These are phyloP conservation scores for Ovis canadensis DNA, from an alignment of 2,113 vertebrate species.

Conservation along the genomic window DNA sequence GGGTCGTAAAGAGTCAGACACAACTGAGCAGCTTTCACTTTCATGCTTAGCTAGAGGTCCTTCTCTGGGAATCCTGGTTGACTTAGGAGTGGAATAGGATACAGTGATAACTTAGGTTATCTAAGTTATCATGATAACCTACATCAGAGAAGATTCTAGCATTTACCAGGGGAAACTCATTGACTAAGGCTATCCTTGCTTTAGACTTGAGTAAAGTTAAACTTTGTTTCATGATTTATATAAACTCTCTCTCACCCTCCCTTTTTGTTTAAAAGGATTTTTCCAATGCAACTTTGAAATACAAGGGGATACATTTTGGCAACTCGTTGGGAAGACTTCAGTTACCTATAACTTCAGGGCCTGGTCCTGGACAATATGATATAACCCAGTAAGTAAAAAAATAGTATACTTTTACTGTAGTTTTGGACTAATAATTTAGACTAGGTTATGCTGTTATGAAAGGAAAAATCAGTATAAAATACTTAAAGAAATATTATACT, in stretches of 20 bases:
- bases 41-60: neutral
- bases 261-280: constrained; percentile 56
- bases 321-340: constrained; percentile 73
- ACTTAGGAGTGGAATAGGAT: neutral
- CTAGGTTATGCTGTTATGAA: neutral
- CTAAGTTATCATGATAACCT: neutral
- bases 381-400: constrained; percentile 65
- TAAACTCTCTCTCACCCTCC: neutral
- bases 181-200: neutral
- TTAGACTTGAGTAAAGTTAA: neutral
- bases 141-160: neutral
- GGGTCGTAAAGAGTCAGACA: neutral
- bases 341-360: constrained; percentile 66
- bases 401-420: too few species aligned
- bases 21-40: neutral
- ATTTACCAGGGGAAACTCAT: neutral
- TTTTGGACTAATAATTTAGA: neutral
- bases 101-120: neutral
- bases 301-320: constrained; percentile 83
- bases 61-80: neutral
- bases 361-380: constrained; percentile 81
- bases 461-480: constrained; percentile 10
- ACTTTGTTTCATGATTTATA: neutral
- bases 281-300: constrained; percentile 76
- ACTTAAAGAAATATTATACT: neutral